phyloP scores from a whole-genome alignment of 37 sponge, comb jelly and placozoan genomes.

The Beroe forskalii region DNA sequence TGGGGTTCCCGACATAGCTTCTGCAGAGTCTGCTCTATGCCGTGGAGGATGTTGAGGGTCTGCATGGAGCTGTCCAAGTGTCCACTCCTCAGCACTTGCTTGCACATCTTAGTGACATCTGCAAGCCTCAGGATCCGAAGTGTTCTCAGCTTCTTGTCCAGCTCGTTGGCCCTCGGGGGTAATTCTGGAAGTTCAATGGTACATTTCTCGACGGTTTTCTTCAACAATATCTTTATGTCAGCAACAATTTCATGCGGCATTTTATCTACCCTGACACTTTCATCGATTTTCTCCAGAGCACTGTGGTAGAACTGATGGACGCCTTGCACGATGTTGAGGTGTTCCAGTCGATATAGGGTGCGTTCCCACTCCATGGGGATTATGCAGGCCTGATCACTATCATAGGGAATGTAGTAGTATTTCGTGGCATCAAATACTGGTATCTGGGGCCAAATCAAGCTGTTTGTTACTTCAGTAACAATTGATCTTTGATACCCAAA shows the following conservation, averaged over 20 bases:
- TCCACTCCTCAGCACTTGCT: not conserved
- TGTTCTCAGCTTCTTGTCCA: not conserved
- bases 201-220: not conserved
- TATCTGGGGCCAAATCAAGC: not conserved
- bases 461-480: not conserved
- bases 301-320: not conserved
- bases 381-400: conserved; percentile 15
- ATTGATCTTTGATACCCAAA: not conserved
- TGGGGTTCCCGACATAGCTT: not conserved
- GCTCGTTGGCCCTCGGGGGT: not conserved
- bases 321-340: not conserved
- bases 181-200: not conserved
- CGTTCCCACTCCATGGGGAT: conserved; percentile 13
- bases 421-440: not conserved
- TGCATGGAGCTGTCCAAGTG: not conserved
- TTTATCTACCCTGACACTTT: not conserved
- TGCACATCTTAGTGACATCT: not conserved
- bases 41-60: not conserved
- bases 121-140: not conserved
- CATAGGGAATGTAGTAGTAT: not conserved
- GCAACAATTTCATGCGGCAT: not conserved
- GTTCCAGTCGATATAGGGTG: not conserved
- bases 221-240: not conserved
- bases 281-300: not conserved
- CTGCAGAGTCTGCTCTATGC: not conserved